Conservation (phyloP, 2,888 invertebrate genomes). For the Campopleginae sp. region DNA sequence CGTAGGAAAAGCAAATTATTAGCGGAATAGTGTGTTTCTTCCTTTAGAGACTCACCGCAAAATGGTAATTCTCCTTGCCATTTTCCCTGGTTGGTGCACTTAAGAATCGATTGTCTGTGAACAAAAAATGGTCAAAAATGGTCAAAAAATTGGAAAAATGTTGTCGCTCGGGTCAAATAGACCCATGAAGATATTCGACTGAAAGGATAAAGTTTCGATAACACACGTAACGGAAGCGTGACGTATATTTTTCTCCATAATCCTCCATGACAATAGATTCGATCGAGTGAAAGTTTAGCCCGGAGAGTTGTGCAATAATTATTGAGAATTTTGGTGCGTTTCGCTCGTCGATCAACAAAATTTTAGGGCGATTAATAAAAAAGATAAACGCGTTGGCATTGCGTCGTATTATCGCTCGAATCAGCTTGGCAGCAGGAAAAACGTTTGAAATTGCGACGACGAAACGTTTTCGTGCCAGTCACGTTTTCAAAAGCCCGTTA, state of each 20-base stretch:
- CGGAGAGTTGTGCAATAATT: conserved; percentile 56
- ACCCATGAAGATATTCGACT: neutral
- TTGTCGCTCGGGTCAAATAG: too few relatives aligned
- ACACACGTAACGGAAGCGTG: conserved; percentile 22
- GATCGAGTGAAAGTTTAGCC: conserved; percentile 38
- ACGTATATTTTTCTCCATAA: neutral
- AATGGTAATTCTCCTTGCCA: conserved; percentile 94
- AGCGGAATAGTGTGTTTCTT: neutral
- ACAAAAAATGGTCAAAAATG: neutral
- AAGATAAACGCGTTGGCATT: neutral
- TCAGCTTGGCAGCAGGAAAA: neutral
- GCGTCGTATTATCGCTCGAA: conserved; percentile 6
- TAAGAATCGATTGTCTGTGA: conserved; percentile 86
- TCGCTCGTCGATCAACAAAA: conserved; percentile 13
- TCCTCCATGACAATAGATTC: conserved; percentile 1
- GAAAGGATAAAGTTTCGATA: conserved; percentile 12
- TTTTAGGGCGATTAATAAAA: conserved; percentile 19
- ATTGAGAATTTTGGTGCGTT: conserved; percentile 47
- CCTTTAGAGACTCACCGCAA: conserved; percentile 88
- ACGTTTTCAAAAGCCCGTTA: conserved; percentile 54
- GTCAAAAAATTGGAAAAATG: neutral
- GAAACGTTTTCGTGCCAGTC: conserved; percentile 35
- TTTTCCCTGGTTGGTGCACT: conserved; percentile 89
- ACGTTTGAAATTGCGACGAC: conserved; percentile 23
- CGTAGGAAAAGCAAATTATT: neutral